Evolutionary conservation across 2,888 invertebrate genomes (phyloP).

Genomic region (Sinhomidia bicolor): DNA sequence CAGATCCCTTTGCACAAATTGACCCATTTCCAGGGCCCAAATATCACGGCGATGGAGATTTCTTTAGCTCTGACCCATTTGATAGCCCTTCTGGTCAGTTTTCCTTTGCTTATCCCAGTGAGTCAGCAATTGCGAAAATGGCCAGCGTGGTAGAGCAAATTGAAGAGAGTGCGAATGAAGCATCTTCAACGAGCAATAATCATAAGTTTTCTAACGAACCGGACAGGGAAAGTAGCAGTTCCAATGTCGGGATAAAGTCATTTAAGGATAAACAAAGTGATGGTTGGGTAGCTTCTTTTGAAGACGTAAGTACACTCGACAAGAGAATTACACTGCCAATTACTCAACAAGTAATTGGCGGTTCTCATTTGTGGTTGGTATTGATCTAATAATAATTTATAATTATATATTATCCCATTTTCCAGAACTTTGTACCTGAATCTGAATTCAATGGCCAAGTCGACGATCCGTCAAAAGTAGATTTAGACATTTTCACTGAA

Average conservation of each 20-base stretch:
- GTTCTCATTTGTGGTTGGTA: too few relatives aligned
- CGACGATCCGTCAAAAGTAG: slow-evolving; percentile 53
- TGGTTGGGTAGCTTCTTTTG: slow-evolving; percentile 80
- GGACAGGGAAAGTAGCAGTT: slow-evolving; percentile 43
- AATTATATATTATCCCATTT: not conserved
- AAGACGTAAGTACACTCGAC: slow-evolving; percentile 76
- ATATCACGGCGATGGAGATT: slow-evolving; percentile 75
- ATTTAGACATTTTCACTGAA: slow-evolving; percentile 92
- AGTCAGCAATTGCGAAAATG: slow-evolving; percentile 17
- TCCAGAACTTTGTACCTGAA: slow-evolving; percentile 79
- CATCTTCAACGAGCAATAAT: slow-evolving; percentile 11
- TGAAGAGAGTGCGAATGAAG: slow-evolving; percentile 54
- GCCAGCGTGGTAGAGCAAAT: slow-evolving; percentile 4
- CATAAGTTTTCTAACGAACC: not conserved
- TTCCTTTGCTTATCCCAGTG: slow-evolving; percentile 71
- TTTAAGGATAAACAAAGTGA: slow-evolving; percentile 51
- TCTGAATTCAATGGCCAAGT: slow-evolving; percentile 56
- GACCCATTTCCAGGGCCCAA: slow-evolving; percentile 79
- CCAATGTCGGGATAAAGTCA: not conserved
- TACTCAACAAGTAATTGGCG: not conserved
- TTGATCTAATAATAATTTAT: too few relatives aligned
- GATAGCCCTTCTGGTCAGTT: slow-evolving; percentile 78
- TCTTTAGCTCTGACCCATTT: slow-evolving; percentile 79
- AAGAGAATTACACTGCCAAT: not conserved
- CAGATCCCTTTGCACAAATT: slow-evolving; percentile 79